phyloP scores from a whole-genome alignment of 2,888 invertebrate species.

The Platycnemis pennipes region DNA sequence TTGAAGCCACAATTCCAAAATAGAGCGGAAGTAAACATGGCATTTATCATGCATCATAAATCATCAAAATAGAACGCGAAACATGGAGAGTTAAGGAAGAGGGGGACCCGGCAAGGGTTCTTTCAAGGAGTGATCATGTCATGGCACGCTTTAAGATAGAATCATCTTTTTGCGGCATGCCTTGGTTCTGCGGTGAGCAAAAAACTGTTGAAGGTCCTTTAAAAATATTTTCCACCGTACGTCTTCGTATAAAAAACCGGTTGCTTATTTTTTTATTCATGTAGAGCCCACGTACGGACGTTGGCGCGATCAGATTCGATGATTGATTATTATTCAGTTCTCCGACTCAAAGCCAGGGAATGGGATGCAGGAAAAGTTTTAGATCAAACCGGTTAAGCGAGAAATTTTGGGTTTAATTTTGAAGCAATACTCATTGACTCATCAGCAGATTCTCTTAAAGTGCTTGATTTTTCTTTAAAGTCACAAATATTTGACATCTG shows the following conservation, averaged over 20 bases:
- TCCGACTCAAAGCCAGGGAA: background rate
- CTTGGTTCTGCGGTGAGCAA: background rate
- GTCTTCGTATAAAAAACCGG: conserved; percentile 52
- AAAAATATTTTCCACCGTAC: conserved; percentile 3
- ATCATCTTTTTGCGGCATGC: background rate
- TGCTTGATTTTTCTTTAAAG: background rate
- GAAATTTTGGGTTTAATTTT: background rate
- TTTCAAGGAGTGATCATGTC: background rate
- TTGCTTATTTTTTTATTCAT: background rate
- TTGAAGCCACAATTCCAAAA: background rate
- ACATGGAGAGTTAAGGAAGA: background rate
- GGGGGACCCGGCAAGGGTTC: background rate
- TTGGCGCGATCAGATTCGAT: background rate
- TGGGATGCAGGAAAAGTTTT: background rate
- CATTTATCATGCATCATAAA: background rate
- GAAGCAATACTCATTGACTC: background rate
- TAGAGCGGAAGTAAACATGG: background rate
- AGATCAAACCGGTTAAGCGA: conserved; percentile 7
- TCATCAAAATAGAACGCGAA: background rate
- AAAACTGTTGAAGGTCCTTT: background rate
- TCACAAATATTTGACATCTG: background rate
- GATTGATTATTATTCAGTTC: conserved; percentile 35
- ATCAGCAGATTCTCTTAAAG: background rate
- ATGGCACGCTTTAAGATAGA: background rate
- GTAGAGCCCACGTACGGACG: background rate